A percentile compares a stretch with the other conserved stretches of the same genome.
Conservation (phyloP, 2,888 invertebrate genomes). For the Synanthedon myopaeformis region DNA sequence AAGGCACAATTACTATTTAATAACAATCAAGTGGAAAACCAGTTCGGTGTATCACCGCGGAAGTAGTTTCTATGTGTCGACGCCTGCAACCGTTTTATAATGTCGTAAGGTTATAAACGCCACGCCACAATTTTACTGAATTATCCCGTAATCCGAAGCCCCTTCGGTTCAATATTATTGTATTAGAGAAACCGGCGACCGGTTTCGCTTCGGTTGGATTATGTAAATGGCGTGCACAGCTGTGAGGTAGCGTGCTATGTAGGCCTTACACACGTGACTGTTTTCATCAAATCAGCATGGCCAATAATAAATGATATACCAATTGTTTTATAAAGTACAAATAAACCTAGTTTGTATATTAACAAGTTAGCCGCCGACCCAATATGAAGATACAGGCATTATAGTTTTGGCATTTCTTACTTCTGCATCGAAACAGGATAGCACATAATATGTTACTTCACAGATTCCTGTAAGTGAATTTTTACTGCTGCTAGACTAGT, state of each 20-base stretch:
- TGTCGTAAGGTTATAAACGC: conserved; percentile 6
- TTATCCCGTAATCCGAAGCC: conserved; percentile 13
- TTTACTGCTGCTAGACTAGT: too few species aligned
- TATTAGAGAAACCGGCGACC: conserved; percentile 17
- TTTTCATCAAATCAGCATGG: neutral
- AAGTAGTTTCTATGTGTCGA: conserved; percentile 23
- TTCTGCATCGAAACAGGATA: too few species aligned
- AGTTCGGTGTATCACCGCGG: conserved; percentile 18
- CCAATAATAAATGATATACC: too few species aligned
- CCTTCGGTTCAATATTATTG: conserved; percentile 21
- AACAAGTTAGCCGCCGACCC: too few species aligned
- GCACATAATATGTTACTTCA: too few species aligned
- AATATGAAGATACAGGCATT: too few species aligned
- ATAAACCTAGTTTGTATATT: too few species aligned
- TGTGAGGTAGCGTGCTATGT: conserved; percentile 27
- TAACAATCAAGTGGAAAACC: conserved; percentile 13
- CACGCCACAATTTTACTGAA: conserved; percentile 11
- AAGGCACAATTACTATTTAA: conserved; percentile 10
- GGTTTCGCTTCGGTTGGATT: conserved; percentile 33
- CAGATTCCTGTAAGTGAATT: too few species aligned
- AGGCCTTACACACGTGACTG: conserved; percentile 1
- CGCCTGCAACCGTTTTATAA: conserved; percentile 14
- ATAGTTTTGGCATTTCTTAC: too few species aligned
- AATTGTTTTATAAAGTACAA: too few species aligned
- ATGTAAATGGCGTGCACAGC: conserved; percentile 51